Percentiles rank a stretch among this genome's conserved stretches.
phyloP scores from a whole-genome alignment of 1,140 invertebrate species.

The Galendromus occidentalis region DNA sequence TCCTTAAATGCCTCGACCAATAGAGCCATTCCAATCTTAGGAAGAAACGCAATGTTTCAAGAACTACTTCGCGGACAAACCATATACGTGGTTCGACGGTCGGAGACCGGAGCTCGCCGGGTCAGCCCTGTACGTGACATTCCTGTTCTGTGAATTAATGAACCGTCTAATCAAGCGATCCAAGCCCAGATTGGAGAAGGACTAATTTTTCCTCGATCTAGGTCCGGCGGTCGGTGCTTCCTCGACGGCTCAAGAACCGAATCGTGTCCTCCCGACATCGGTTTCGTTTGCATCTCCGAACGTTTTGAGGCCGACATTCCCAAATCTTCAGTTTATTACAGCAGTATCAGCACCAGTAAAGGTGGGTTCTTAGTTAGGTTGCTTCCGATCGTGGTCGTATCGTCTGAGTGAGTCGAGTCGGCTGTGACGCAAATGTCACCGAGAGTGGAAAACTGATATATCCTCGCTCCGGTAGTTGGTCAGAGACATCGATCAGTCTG shows the following conservation, averaged over 20 bases:
- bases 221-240: background rate
- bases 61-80: background rate
- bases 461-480: no score
- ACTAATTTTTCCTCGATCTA: background rate
- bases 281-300: background rate
- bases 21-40: background rate
- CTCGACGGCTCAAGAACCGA: background rate
- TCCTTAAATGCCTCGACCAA: no score
- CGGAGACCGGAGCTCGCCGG: background rate
- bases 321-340: background rate
- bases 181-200: background rate
- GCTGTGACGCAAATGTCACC: no score
- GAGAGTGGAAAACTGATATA: no score
- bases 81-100: background rate
- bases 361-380: background rate
- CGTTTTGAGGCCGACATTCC: background rate
- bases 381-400: background rate
- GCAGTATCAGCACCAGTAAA: background rate
- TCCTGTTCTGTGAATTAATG: background rate
- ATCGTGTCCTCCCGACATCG: background rate
- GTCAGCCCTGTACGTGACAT: background rate
- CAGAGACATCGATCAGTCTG: no score
- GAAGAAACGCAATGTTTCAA: background rate
- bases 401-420: no score
- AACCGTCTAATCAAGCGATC: background rate